Conservation (phyloP, 2,888 invertebrate genomes). For the Cheilosia vulpina region DNA sequence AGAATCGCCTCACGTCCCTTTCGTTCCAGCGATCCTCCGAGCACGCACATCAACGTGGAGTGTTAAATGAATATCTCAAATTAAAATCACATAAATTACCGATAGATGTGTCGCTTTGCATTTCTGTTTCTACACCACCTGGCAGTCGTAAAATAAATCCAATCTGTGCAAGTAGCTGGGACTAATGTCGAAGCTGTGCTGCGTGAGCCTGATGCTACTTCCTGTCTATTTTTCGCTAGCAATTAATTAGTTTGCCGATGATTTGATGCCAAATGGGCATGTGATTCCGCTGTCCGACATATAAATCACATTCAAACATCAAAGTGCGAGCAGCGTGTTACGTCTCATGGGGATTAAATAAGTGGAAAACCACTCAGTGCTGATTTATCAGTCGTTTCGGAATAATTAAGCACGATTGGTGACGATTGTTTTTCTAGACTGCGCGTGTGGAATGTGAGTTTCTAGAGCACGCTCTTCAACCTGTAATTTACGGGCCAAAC, state of each 20-base stretch:
- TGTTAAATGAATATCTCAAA: constrained; percentile 63
- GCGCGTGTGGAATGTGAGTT: constrained; percentile 37
- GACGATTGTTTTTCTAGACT: constrained; percentile 48
- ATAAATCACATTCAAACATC: constrained; percentile 70
- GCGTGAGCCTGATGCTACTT: constrained; percentile 43
- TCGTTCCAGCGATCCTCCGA: constrained; percentile 19
- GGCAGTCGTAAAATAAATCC: constrained; percentile 61
- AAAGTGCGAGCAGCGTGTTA: constrained; percentile 52
- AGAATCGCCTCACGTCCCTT: constrained; percentile 9
- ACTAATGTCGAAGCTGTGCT: neutral
- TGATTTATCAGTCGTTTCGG: constrained; percentile 58
- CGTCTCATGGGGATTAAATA: constrained; percentile 47
- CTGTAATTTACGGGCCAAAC: constrained; percentile 62
- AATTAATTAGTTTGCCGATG: constrained; percentile 72
- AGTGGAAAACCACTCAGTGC: constrained; percentile 40
- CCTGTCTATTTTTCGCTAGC: constrained; percentile 53
- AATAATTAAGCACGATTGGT: constrained; percentile 63
- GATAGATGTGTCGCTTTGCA: constrained; percentile 53
- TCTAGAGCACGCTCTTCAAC: constrained; percentile 58
- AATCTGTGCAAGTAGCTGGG: neutral
- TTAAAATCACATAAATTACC: constrained; percentile 68
- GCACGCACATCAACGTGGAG: constrained; percentile 10
- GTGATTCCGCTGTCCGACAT: constrained; percentile 60
- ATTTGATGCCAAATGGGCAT: constrained; percentile 73
- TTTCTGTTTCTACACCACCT: constrained; percentile 53